phyloP scores from a whole-genome alignment of 2,113 vertebrate genomes.

The Leucopternis melanops region DNA sequence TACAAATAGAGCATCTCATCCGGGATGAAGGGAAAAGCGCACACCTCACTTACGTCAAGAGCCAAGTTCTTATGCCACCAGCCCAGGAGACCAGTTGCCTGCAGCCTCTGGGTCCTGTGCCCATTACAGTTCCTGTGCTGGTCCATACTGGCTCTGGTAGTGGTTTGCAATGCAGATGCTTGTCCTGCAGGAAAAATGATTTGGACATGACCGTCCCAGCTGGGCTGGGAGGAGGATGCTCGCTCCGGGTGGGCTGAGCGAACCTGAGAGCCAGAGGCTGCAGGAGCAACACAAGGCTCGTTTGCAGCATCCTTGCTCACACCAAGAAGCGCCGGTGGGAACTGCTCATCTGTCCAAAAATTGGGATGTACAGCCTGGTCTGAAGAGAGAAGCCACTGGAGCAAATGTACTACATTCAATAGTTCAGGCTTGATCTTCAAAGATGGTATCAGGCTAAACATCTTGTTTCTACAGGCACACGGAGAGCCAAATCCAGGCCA shows the following conservation, averaged over 20 bases:
- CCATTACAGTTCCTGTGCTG: no score
- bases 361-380: not conserved
- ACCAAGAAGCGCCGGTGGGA: not conserved
- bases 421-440: not conserved
- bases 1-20: not conserved
- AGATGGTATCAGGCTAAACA: fast-evolving
- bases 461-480: not conserved
- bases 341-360: not conserved
- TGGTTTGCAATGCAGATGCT: not conserved
- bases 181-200: not conserved
- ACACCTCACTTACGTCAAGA: not conserved
- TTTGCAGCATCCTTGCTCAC: not conserved
- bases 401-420: not conserved
- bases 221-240: not conserved
- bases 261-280: not conserved
- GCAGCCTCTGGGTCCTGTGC: not conserved
- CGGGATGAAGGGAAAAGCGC: not conserved
- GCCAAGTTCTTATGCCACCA: not conserved
- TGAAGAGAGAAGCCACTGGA: not conserved
- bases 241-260: not conserved
- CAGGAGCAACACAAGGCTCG: not conserved
- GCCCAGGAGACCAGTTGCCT: not conserved
- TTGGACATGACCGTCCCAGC: not conserved
- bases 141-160: not conserved
- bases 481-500: not conserved